Evolutionary conservation across 2,797 vertebrate genomes (phyloP).

Genomic region (Mycteria americana): DNA sequence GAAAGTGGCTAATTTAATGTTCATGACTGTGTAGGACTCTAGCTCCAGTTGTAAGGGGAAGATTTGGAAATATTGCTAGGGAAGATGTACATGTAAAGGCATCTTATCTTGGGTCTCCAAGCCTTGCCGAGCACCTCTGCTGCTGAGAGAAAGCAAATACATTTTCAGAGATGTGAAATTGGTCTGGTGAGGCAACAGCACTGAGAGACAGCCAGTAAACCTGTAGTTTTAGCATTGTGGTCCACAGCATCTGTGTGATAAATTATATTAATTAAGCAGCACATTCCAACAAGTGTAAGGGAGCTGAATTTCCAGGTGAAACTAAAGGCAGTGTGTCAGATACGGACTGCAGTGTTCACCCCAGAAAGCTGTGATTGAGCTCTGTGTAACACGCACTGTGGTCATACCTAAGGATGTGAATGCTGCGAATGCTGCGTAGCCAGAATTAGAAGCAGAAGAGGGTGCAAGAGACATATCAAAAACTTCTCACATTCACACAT

Average conservation of each 20-base stretch:
- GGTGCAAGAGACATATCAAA: not conserved
- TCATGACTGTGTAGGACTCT: not conserved
- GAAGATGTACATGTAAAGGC: not conserved
- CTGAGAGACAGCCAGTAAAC: not conserved
- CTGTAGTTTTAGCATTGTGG: not conserved
- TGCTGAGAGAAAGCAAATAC: not conserved
- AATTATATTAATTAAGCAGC: not conserved
- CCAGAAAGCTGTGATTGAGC: not conserved
- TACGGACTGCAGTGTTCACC: not conserved
- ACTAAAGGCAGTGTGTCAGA: fast-evolving
- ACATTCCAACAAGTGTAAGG: not conserved
- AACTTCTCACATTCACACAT: not conserved
- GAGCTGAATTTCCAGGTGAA: not conserved
- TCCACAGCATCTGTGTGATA: not conserved
- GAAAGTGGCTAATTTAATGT: not conserved
- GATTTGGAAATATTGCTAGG: not conserved
- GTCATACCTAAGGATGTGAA: fast-evolving
- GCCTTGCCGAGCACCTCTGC: not conserved
- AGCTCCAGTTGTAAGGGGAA: not conserved
- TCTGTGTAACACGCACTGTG: fast-evolving
- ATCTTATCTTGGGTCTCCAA: not conserved
- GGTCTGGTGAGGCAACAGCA: not conserved
- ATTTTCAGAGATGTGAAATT: not conserved
- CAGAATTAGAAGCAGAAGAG: not conserved
- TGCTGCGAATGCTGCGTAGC: fast-evolving